These are phyloP conservation scores for Megathymus violae DNA, from an alignment of 1,140 invertebrate genomes.

Conservation along the genomic window DNA sequence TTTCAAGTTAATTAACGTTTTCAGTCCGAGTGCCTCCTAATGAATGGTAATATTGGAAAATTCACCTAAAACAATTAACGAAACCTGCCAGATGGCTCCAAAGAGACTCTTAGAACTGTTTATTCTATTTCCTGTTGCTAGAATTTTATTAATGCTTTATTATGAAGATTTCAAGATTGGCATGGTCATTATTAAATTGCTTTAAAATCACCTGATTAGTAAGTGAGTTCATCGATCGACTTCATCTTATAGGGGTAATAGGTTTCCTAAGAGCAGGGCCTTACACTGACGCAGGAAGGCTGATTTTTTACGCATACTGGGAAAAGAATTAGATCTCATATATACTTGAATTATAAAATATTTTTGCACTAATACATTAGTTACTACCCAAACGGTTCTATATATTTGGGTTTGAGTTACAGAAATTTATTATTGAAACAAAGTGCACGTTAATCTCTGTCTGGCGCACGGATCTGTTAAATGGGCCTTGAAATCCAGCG, in stretches of 20 bases:
- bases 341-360: no score
- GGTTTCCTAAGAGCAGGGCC: no score
- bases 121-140: not conserved
- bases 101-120: slow-evolving; percentile 35
- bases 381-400: no score
- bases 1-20: slow-evolving; percentile 23
- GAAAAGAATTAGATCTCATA: no score
- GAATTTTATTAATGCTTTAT: not conserved
- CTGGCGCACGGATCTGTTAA: slow-evolving; percentile 53
- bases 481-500: slow-evolving; percentile 57
- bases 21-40: slow-evolving; percentile 19
- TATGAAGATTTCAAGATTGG: slow-evolving; percentile 36
- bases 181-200: no score
- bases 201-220: no score
- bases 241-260: no score
- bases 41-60: slow-evolving; percentile 31
- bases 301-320: no score
- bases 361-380: no score
- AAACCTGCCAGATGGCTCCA: slow-evolving; percentile 29
- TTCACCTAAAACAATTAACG: slow-evolving; percentile 27
- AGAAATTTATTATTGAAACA: slow-evolving; percentile 60
- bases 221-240: no score
- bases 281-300: no score
- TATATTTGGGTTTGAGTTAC: no score
- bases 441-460: slow-evolving; percentile 66